phyloP scores from a whole-genome alignment of 2,888 invertebrate genomes.

The Drosophila mercatorum region DNA sequence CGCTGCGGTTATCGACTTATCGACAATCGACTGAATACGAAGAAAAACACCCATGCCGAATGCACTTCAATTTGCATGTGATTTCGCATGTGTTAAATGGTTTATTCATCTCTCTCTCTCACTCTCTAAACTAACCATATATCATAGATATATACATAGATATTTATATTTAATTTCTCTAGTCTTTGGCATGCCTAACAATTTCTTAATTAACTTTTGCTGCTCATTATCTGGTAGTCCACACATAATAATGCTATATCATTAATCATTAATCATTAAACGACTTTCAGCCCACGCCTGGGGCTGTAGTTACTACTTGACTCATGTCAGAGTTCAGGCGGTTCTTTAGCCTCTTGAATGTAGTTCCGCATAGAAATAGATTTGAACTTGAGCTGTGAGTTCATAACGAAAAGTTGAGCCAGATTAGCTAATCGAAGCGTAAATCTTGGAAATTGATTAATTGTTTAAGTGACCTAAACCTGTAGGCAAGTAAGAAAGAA shows the following conservation, averaged over 20 bases:
- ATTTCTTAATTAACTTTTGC: slow-evolving; percentile 66
- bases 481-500: not conserved
- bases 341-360: slow-evolving; percentile 11
- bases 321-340: slow-evolving; percentile 33
- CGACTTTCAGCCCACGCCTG: slow-evolving; percentile 24
- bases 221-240: slow-evolving; percentile 46
- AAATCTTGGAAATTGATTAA: not conserved
- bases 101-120: not conserved
- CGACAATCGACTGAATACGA: slow-evolving; percentile 21
- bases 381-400: not conserved
- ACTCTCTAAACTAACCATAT: slow-evolving; percentile 16
- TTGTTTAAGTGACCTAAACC: not conserved
- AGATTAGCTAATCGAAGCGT: slow-evolving; percentile 5
- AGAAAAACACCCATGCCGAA: slow-evolving; percentile 22
- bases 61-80: slow-evolving; percentile 43
- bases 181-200: slow-evolving; percentile 61
- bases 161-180: slow-evolving; percentile 23
- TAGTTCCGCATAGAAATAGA: slow-evolving; percentile 17
- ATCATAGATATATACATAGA: slow-evolving; percentile 6
- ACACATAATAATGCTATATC: slow-evolving; percentile 34
- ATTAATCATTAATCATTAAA: slow-evolving; percentile 53
- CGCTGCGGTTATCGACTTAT: slow-evolving; percentile 46
- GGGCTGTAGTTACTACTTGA: slow-evolving; percentile 18
- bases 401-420: slow-evolving; percentile 4
- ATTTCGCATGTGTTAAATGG: slow-evolving; percentile 33